A percentile compares a stretch with the other conserved stretches of the same genome.
Evolutionary conservation across 2,888 invertebrate genomes (phyloP).

Genomic region (Ferrisia virgata): DNA sequence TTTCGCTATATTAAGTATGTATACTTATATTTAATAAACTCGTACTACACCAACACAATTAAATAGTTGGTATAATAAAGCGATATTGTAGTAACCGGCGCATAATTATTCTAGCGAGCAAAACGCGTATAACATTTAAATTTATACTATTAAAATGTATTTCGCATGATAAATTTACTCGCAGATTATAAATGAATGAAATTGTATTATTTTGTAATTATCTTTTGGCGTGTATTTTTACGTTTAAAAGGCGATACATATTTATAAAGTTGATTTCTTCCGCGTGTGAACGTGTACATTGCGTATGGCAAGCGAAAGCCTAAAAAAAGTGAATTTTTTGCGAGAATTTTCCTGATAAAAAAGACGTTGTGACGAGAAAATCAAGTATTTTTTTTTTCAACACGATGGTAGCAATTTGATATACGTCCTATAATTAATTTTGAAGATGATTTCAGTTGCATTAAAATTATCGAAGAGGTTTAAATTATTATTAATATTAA

Average conservation of each 20-base stretch:
- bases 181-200: background rate
- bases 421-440: too few species aligned
- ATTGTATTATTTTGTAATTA: background rate
- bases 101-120: background rate
- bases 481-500: too few species aligned
- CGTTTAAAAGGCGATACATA: background rate
- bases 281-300: background rate
- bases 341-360: background rate
- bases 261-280: background rate
- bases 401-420: too few species aligned
- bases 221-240: background rate
- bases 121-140: slow-evolving; percentile 4
- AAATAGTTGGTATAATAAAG: background rate
- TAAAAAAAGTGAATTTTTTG: background rate
- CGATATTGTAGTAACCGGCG: background rate
- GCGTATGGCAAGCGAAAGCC: too few species aligned
- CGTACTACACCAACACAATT: background rate
- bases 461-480: too few species aligned
- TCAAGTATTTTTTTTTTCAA: too few species aligned
- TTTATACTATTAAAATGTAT: background rate
- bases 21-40: too few species aligned
- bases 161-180: background rate
- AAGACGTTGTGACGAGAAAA: too few species aligned
- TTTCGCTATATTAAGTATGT: background rate
- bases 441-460: too few species aligned